Conservation (phyloP, 2,888 invertebrate genomes). For the Drosophila macrospina region DNA sequence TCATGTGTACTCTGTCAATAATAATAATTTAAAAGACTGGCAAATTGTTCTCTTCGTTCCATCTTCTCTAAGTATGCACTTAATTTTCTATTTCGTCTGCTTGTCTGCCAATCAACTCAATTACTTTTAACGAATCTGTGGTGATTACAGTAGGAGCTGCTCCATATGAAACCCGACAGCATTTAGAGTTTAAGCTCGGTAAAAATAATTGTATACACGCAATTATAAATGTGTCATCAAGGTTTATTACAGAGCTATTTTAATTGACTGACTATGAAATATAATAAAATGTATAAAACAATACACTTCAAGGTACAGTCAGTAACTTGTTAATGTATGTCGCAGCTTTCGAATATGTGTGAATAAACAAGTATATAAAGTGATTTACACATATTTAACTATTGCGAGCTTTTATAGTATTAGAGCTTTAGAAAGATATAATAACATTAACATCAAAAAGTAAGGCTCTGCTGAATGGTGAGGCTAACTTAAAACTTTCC, state of each 20-base stretch:
- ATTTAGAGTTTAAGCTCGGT: constrained; percentile 23
- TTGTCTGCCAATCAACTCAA: constrained; percentile 49
- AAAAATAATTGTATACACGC: constrained; percentile 35
- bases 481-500: constrained; percentile 41
- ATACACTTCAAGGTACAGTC: constrained; percentile 60
- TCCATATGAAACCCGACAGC: constrained; percentile 10
- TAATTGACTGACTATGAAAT: constrained; percentile 16
- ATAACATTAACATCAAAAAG: constrained; percentile 1
- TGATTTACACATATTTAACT: constrained; percentile 59
- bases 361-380: constrained; percentile 15
- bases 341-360: constrained; percentile 4
- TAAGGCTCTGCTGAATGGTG: constrained; percentile 25
- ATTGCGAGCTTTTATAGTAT: constrained; percentile 37
- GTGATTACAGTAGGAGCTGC: constrained; percentile 36
- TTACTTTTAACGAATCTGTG: constrained; percentile 36
- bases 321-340: constrained; percentile 11
- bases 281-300: constrained; percentile 6
- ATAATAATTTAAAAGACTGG: too few species aligned
- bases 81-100: constrained; percentile 36
- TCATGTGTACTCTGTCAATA: too few species aligned
- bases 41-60: constrained; percentile 12
- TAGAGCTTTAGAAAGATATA: not conserved
- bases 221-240: constrained; percentile 62
- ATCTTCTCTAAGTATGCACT: constrained; percentile 31
- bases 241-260: constrained; percentile 42